Conservation (phyloP, 2,888 invertebrate genomes). For the Mactromeris polynyma region DNA sequence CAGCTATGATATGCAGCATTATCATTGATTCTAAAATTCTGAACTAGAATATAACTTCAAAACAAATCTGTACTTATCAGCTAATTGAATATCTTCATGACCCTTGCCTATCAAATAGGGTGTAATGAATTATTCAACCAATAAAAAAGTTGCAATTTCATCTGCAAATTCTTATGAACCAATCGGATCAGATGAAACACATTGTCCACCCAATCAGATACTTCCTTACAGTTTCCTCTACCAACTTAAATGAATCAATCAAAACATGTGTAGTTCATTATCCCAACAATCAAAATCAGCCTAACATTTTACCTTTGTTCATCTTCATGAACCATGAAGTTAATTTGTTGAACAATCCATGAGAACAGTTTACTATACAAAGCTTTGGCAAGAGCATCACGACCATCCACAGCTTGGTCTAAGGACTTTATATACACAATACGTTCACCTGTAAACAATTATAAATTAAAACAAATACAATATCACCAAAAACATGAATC, state of each 20-base stretch:
- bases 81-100: no score
- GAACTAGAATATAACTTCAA: no score
- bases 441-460: slow-evolving; percentile 73
- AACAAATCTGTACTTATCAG: no score
- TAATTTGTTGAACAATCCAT: slow-evolving; percentile 85
- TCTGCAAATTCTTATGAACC: no score
- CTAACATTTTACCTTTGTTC: slow-evolving; percentile 70
- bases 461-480: no score
- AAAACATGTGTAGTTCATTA: neutral
- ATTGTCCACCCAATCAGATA: neutral
- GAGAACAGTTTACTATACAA: slow-evolving; percentile 84
- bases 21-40: no score
- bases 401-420: slow-evolving; percentile 80
- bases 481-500: no score
- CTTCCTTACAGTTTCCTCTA: neutral
- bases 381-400: slow-evolving; percentile 85
- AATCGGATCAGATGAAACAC: neutral
- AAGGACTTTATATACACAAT: slow-evolving; percentile 79
- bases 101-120: no score
- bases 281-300: neutral
- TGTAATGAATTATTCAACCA: no score
- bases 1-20: no score
- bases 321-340: slow-evolving; percentile 76
- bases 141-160: no score
- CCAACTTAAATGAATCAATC: neutral